Evolutionary conservation across 1,140 invertebrate genomes (phyloP), one percentile per base, ranked within the genome.

Genomic region (Ptiloglossa arizonensis): DNA sequence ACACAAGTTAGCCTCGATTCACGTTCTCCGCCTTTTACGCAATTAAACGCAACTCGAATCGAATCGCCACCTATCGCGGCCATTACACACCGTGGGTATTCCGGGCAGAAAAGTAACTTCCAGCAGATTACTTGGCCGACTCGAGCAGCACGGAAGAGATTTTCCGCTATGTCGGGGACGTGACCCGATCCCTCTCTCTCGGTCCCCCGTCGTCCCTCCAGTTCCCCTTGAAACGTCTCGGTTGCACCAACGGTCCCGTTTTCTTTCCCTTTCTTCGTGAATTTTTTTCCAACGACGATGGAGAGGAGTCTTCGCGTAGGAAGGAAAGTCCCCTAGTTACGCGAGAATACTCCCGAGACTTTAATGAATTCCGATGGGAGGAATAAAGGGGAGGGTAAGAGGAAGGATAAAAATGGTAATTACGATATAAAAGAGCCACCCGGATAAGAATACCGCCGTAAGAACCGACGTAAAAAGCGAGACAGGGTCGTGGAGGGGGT

Each of bases 361-460:
- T 90, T 92, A 91, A 91, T 92, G 90, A 92, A 92, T 92, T 91
- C 89, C 88, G 79, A 90, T 87, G 89, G 87, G 86, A 82, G 75
- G 81, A 84, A 77, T 69, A 76, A 83, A 79, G 67, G 72, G 75
- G 70, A 64, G 66, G 78, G 56, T 77, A 64, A 82, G 80, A 86
- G 82, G 71, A 80, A 86, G 87, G 88, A 91, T 90, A 89, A 92
- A 91, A 91, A 91, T 91, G 90, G 88, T 91, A 90, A 92, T 92
- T 91, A 90, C 88, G 87, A 90, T 91, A 91, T 91, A 91, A 91
- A 91, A 85, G 81, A 82, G 88, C 87, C 87, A 57, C 64, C 73
- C 74, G 84, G 88, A 89, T 88, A 89, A 90, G 88, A 88, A 90
- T 90, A 87, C 86, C 46, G 57, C 29, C 64, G 75, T 63, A 82